Evolutionary conservation across 1,140 invertebrate species (phyloP).

Genomic region (Pogonomyrmex californicus): DNA sequence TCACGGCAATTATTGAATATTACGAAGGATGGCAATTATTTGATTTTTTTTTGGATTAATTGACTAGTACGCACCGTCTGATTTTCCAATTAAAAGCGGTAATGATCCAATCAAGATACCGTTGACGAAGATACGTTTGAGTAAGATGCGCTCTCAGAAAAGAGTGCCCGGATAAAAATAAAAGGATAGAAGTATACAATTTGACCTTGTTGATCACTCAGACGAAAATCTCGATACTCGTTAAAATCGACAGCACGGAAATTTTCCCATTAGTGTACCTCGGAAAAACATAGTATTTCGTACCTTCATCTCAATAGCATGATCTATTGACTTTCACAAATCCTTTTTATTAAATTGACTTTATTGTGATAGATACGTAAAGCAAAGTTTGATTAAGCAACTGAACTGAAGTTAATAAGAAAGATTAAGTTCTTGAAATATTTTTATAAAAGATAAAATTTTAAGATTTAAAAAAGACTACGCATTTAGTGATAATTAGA

Average conservation of each 20-base stretch:
- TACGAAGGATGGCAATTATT: constrained; percentile 12
- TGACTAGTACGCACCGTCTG: background rate
- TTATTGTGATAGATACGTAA: background rate
- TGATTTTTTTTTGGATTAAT: constrained; percentile 15
- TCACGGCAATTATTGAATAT: constrained; percentile 45
- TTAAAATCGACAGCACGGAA: constrained; percentile 60
- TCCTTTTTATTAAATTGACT: background rate
- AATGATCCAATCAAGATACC: constrained; percentile 39
- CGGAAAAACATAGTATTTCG: background rate
- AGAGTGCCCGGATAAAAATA: constrained; percentile 43
- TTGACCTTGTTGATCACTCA: constrained; percentile 55
- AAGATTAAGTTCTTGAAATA: background rate
- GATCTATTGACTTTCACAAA: background rate
- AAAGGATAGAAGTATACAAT: constrained; percentile 30
- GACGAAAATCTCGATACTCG: constrained; percentile 28
- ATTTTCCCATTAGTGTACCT: constrained; percentile 21
- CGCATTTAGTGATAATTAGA: no score
- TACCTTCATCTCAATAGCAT: constrained; percentile 11
- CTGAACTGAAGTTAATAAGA: background rate
- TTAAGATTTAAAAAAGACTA: no score
- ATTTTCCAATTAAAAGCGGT: constrained; percentile 21
- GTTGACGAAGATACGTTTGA: constrained; percentile 22
- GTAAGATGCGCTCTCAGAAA: background rate
- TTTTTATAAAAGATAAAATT: background rate
- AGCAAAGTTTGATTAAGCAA: background rate